Evolutionary conservation across 2,888 invertebrate genomes (phyloP), one percentile per base, ranked within the genome.

Genomic region (Dascillus cervinus): DNA sequence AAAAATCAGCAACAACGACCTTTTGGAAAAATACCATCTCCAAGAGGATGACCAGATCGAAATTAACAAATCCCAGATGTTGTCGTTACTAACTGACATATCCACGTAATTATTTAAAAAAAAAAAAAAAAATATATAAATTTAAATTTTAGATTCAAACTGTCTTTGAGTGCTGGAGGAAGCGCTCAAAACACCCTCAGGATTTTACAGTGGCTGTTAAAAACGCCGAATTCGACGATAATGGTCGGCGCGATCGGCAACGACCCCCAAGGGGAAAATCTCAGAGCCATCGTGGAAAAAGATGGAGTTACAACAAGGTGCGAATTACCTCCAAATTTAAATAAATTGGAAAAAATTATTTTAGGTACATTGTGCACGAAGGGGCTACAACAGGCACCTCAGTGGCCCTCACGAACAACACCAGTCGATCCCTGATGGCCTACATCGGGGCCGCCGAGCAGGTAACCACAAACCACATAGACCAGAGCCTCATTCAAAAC

Each of bases 161-260:
- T 47, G 14, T 38, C 47, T 17, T 38, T 43, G 22, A 52, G 49
- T 19, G 47, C 62, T 6, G 72, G 72, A 4, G 72, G 73, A 2
- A 66, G 69, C 13, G 65, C 66, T 5, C 63, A 71, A 40, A 73
- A 72, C 47, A 67, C 72, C 0, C 47, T 65, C 3, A 58, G 71
- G 31, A 64, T 72, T 26, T 53, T 73, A 15, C 46, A 61, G 33
- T 68, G 70, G 52, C 43, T 69, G 2, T 34, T 64, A 11, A 34
- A 43, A 6, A 40, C 48, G 27, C 34, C 48, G 14, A 41, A 47
- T 21, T 40, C 47, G 4, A 52, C 56, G 2, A 47, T 52, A 6
- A 70, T 72, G 48, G 67, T 71, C 43, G 74, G 74, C 2, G 64
- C 69, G 5, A 61, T 74, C 15, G 74, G 74, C 1, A 53, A 60